phyloP scores from a whole-genome alignment of 2,797 vertebrate genomes.

The Florisuga fusca region DNA sequence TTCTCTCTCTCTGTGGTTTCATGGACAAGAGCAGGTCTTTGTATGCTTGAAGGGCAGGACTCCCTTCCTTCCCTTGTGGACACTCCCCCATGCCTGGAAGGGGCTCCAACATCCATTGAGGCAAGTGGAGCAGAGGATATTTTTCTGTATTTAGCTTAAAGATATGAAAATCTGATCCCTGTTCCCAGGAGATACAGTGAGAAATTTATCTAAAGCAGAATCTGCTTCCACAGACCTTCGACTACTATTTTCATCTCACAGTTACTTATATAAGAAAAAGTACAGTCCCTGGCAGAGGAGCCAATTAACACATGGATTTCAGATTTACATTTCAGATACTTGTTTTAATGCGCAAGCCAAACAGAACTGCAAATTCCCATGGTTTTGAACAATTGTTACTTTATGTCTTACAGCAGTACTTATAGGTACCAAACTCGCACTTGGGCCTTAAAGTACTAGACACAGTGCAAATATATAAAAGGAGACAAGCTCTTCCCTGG shows the following conservation, averaged over 20 bases:
- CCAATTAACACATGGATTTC: neutral
- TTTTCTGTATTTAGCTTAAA: conserved; percentile 17
- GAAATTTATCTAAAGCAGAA: neutral
- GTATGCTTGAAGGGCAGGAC: neutral
- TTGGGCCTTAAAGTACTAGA: neutral
- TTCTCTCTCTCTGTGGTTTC: neutral
- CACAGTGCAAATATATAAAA: neutral
- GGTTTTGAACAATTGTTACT: neutral
- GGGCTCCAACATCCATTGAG: neutral
- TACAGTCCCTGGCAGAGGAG: neutral
- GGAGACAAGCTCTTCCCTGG: neutral
- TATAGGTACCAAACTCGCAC: neutral
- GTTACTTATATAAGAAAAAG: neutral
- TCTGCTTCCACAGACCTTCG: neutral
- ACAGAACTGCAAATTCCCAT: neutral
- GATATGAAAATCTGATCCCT: conserved; percentile 1
- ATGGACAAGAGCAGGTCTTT: neutral
- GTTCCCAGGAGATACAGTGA: neutral
- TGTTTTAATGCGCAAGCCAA: neutral
- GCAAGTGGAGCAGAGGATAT: neutral
- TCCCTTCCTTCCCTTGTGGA: too few species aligned
- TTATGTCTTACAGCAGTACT: neutral
- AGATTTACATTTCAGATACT: neutral
- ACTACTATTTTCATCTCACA: neutral
- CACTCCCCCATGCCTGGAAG: neutral